Conservation (phyloP, 2,888 invertebrate species). For the Eledona agricola region DNA sequence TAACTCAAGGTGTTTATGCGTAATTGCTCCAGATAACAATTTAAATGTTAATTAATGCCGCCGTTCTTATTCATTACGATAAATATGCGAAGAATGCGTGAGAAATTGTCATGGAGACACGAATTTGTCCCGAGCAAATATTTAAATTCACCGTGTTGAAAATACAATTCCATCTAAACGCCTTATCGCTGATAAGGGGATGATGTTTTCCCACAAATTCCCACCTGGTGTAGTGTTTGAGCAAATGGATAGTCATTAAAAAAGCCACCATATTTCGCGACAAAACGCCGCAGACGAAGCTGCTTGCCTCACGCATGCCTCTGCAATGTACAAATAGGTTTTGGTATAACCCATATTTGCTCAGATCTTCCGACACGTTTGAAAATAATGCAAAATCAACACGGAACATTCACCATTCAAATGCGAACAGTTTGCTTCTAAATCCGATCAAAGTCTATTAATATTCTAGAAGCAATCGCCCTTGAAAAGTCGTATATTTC, state of each 20-base stretch:
- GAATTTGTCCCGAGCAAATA: conserved; percentile 23
- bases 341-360: conserved; percentile 43
- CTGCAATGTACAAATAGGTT: conserved; percentile 31
- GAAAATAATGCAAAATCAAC: conserved; percentile 25
- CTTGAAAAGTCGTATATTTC: conserved; percentile 20
- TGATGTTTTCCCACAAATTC: conserved; percentile 11
- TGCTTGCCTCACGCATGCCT: conserved; percentile 18
- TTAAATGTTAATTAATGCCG: conserved; percentile 32
- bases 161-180: conserved; percentile 10
- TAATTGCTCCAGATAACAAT: conserved; percentile 20
- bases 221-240: too few relatives aligned
- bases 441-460: conserved; percentile 13
- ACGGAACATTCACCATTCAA: conserved; percentile 14
- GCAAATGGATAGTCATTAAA: conserved; percentile 8
- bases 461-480: conserved; percentile 9
- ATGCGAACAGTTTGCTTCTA: conserved; percentile 24
- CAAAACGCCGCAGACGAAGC: conserved; percentile 16
- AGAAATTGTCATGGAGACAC: conserved; percentile 30
- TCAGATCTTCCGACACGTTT: conserved; percentile 32
- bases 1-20: conserved; percentile 22
- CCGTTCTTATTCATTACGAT: conserved; percentile 31
- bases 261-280: conserved; percentile 17
- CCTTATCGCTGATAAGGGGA: conserved; percentile 10
- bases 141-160: conserved; percentile 10
- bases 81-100: conserved; percentile 36